Conservation (phyloP, 1,140 invertebrate species). For the Globodera rostochiensis region DNA sequence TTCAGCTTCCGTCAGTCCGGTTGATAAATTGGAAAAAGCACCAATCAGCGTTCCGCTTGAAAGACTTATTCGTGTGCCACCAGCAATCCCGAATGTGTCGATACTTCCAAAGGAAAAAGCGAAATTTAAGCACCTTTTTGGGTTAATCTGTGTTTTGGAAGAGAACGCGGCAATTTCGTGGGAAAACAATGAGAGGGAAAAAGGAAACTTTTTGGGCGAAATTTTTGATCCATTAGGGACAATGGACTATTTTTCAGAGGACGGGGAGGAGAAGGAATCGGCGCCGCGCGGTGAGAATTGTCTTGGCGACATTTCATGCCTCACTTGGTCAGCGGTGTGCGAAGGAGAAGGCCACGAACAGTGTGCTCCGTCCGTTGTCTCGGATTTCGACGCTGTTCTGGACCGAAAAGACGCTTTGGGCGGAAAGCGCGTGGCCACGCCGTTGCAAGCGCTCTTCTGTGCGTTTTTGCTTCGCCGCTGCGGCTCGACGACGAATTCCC, state of each 20-base stretch:
- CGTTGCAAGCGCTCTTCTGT: neutral
- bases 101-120: constrained; percentile 1
- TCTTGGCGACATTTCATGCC: neutral
- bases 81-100: neutral
- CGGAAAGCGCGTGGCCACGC: neutral
- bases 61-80: neutral
- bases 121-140: constrained; percentile 4
- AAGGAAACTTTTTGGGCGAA: neutral
- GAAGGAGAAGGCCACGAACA: neutral
- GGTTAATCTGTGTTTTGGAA: neutral
- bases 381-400: neutral
- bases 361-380: neutral
- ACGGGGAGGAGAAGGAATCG: neutral
- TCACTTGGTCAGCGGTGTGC: neutral
- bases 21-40: neutral
- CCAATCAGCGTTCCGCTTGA: neutral
- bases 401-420: neutral
- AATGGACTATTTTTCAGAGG: neutral
- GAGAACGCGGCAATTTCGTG: neutral
- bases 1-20: neutral
- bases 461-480: neutral
- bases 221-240: neutral
- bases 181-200: neutral
- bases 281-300: neutral
- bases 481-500: neutral